These are phyloP conservation scores for Neoscelio sp. DNA, from an alignment of 2,888 invertebrate species.

Conservation along the genomic window DNA sequence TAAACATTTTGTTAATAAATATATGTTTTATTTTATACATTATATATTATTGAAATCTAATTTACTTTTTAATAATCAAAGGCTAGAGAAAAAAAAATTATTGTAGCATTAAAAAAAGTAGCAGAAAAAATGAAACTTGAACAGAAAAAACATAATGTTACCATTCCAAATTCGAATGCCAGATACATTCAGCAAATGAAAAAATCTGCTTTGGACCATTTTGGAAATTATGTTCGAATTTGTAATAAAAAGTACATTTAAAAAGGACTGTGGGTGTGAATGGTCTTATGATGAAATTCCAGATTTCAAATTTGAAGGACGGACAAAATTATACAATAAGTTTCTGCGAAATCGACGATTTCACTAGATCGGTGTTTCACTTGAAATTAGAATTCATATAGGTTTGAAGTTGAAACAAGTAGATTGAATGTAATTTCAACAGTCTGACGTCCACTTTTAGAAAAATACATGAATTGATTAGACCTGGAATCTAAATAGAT, in stretches of 20 bases:
- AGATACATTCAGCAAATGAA: conserved; percentile 73
- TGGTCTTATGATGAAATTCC: conserved; percentile 81
- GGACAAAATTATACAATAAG: conserved; percentile 85
- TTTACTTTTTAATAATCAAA: too few species aligned
- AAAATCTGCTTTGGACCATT: conserved; percentile 71
- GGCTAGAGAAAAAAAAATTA: conserved; percentile 66
- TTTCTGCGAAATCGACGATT: conserved; percentile 86
- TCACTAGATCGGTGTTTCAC: too few species aligned
- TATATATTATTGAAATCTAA: too few species aligned
- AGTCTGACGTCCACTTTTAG: too few species aligned
- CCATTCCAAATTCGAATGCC: conserved; percentile 61
- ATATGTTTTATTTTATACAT: too few species aligned
- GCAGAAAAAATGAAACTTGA: conserved; percentile 64
- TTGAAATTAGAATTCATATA: too few species aligned
- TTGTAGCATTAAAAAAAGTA: conserved; percentile 66
- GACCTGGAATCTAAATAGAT: too few species aligned
- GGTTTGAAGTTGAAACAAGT: too few species aligned
- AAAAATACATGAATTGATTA: too few species aligned
- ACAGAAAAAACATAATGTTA: conserved; percentile 31
- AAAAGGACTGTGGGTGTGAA: conserved; percentile 85
- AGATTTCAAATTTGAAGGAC: conserved; percentile 86
- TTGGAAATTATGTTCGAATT: conserved; percentile 83
- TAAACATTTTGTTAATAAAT: too few species aligned
- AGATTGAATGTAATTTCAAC: too few species aligned
- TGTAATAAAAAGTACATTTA: conserved; percentile 87